Percentiles rank a stretch among this genome's conserved stretches.
These are phyloP conservation scores for Campoletis sonorensis DNA, from an alignment of 1,140 invertebrate genomes.

Conservation along the genomic window DNA sequence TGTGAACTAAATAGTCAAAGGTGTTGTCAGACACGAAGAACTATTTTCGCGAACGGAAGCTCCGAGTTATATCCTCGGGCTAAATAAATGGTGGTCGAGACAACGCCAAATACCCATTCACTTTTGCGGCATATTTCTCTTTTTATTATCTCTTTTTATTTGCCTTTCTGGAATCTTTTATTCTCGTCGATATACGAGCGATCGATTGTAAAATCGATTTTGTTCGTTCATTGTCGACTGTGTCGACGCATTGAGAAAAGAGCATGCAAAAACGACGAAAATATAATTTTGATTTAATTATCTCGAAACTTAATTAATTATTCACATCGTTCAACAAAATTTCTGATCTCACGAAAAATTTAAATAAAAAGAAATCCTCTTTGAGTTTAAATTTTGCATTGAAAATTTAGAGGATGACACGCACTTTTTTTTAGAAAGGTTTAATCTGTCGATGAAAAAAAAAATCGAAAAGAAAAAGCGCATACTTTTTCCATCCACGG, in stretches of 20 bases:
- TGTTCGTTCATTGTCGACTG: not conserved
- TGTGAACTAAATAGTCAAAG: not conserved
- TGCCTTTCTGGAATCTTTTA: not conserved
- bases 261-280: not conserved
- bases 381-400: no score
- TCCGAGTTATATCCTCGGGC: not conserved
- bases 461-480: no score
- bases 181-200: not conserved
- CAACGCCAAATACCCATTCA: not conserved
- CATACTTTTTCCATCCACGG: no score
- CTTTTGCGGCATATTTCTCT: not conserved
- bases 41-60: constrained; percentile 12
- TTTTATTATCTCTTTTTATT: not conserved
- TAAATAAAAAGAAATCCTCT: no score
- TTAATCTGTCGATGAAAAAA: no score
- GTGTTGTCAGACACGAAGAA: not conserved
- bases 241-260: not conserved
- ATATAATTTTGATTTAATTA: not conserved
- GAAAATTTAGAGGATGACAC: no score
- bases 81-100: not conserved
- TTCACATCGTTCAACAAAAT: no score
- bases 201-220: not conserved
- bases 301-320: no score
- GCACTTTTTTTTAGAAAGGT: no score
- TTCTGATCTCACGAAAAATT: no score